Evolutionary conservation across 2,888 invertebrate genomes (phyloP).

Genomic region (Digitonthophagus gazella): DNA sequence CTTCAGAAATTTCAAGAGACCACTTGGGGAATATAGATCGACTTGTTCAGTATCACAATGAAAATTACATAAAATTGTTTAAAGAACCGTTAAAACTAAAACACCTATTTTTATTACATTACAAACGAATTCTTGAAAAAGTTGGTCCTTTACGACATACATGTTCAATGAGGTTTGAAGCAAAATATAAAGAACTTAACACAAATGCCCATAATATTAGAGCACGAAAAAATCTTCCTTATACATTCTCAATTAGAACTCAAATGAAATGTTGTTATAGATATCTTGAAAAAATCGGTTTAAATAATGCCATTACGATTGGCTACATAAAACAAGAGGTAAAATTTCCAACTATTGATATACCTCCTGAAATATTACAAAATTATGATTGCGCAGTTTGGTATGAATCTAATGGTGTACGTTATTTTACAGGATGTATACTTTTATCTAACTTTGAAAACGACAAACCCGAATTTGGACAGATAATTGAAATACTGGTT

Average conservation of each 20-base stretch:
- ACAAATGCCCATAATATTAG: slow-evolving; percentile 11
- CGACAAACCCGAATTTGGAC: not conserved
- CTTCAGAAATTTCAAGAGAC: not conserved
- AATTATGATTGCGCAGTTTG: not conserved
- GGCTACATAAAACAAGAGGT: slow-evolving; percentile 1
- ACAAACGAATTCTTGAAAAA: slow-evolving; percentile 18
- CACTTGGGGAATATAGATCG: not conserved
- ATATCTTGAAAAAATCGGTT: slow-evolving; percentile 22
- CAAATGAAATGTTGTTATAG: slow-evolving; percentile 28
- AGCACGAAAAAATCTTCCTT: slow-evolving; percentile 27
- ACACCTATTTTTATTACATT: slow-evolving; percentile 23
- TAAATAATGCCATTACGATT: slow-evolving; percentile 18
- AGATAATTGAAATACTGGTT: slow-evolving; percentile 2
- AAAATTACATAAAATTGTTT: too few species aligned
- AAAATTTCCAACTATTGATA: not conserved
- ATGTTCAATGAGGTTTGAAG: slow-evolving; percentile 26
- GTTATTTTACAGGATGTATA: not conserved
- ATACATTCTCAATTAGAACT: slow-evolving; percentile 23
- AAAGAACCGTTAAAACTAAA: slow-evolving; percentile 24
- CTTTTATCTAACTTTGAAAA: not conserved
- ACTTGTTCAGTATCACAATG: too few species aligned
- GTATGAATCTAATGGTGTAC: not conserved
- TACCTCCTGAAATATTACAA: not conserved
- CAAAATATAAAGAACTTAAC: too few species aligned
- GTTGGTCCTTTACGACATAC: slow-evolving; percentile 24